Percentiles rank a stretch among this genome's conserved stretches.
Conservation (phyloP, 2,888 invertebrate species). For the Hofmannophila pseudospretella region DNA sequence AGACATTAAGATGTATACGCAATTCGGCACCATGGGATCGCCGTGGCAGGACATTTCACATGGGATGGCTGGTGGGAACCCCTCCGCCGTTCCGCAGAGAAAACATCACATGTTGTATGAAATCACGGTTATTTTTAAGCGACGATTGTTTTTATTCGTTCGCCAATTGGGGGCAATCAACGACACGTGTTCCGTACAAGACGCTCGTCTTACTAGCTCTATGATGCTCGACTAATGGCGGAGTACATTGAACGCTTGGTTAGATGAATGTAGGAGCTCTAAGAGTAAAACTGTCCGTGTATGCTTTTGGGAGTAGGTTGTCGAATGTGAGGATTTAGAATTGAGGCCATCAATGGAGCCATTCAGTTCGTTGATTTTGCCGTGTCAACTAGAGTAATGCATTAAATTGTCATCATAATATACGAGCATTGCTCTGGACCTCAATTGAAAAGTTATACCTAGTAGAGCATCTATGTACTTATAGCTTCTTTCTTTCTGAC, state of each 20-base stretch:
- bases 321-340: too few relatives aligned
- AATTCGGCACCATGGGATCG: slow-evolving; percentile 57
- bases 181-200: slow-evolving; percentile 71
- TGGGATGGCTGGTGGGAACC: slow-evolving; percentile 59
- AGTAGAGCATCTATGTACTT: too few relatives aligned
- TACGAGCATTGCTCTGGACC: too few relatives aligned
- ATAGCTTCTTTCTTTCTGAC: too few relatives aligned
- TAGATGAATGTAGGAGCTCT: too few relatives aligned
- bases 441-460: too few relatives aligned
- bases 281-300: too few relatives aligned
- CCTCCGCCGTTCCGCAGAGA: slow-evolving; percentile 51
- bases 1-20: slow-evolving; percentile 30
- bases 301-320: too few relatives aligned
- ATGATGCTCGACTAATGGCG: slow-evolving; percentile 15
- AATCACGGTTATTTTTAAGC: slow-evolving; percentile 78
- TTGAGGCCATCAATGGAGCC: too few relatives aligned
- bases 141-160: slow-evolving; percentile 77
- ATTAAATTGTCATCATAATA: slow-evolving; percentile 2
- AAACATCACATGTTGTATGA: slow-evolving; percentile 75
- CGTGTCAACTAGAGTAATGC: slow-evolving; percentile 37
- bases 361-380: slow-evolving; percentile 54
- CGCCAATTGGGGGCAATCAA: slow-evolving; percentile 77
- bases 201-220: slow-evolving; percentile 56
- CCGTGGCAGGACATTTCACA: slow-evolving; percentile 61
- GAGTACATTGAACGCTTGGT: too few relatives aligned